Percentiles rank a stretch among this genome's conserved stretches.
phyloP scores from a whole-genome alignment of 2,113 vertebrate species.

The Callaeas wilsoni region DNA sequence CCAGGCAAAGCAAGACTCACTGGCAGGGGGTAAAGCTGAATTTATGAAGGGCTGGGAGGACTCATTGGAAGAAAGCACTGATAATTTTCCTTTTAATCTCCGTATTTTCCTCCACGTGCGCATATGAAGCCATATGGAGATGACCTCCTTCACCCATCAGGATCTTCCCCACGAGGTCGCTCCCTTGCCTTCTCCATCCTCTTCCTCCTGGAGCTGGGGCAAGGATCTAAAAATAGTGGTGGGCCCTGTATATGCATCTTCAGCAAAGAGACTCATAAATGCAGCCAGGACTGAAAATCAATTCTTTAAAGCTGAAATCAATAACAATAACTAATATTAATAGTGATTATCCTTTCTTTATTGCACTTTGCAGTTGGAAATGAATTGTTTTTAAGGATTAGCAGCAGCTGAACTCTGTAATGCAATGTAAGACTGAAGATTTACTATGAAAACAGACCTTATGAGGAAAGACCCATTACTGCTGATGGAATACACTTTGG shows the following conservation, averaged over 20 bases:
- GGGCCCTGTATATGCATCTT: slow-evolving; percentile 46
- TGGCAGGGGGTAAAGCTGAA: not conserved
- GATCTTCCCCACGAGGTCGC: not conserved
- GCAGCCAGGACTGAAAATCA: slow-evolving; percentile 71
- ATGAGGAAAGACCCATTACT: slow-evolving; percentile 53
- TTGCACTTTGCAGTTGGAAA: slow-evolving; percentile 50
- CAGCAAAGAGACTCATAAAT: slow-evolving; percentile 67
- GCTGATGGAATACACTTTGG: slow-evolving; percentile 44
- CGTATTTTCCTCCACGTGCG: rapidly evolving
- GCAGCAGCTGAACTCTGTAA: slow-evolving; percentile 16
- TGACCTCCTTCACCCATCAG: not conserved
- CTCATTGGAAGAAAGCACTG: not conserved
- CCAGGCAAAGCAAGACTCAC: not conserved
- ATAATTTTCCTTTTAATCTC: not conserved
- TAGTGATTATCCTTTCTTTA: slow-evolving; percentile 68
- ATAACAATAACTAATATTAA: slow-evolving; percentile 77
- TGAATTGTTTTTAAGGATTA: slow-evolving; percentile 52
- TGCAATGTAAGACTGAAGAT: slow-evolving; percentile 38
- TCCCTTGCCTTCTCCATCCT: not conserved
- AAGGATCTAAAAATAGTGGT: not conserved
- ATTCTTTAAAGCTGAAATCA: slow-evolving; percentile 77
- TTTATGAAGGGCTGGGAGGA: not conserved
- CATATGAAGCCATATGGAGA: rapidly evolving
- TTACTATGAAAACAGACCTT: slow-evolving; percentile 55
- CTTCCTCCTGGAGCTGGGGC: not conserved